Base-by-base conservation (phyloP, 2,888 invertebrate species). In the Nasonia oneida region DNA sequence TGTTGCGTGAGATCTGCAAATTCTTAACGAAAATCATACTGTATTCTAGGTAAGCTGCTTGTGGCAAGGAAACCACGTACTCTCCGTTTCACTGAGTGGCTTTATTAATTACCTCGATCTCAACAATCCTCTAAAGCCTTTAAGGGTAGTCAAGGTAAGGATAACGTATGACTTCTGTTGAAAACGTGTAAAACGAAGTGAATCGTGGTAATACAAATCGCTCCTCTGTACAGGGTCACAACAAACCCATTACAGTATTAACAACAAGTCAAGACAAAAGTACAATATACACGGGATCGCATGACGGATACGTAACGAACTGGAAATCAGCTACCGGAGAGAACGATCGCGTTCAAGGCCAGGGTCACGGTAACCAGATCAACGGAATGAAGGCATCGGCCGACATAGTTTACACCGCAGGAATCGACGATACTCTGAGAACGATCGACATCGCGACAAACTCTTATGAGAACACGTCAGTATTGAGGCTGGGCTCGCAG, bases 311-410 rank as follows among this genome's bases (percentile, higher is more conserved):
- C 87, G 96, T 99, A 47, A 98, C 98, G 0, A 95, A 94, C 81
- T 98, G 98, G 98, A 96, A 97, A 91, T 96, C 97, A 0, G 95
- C 95, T 3, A 96, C 95, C 47, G 98, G 99, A n/a, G 96, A 96
- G 89, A 98, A 97, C 91, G 97, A 97, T 88, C 96, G 97, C 87
- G 94, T 99, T 3, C 94, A 94, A 74, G 98, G 98, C 18, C 94
- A 94, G n/a, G 98, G 99, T 1, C 99, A 99, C 94, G 98, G 97
- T 1, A 99, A 98, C 94, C 99, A 99, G 95, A 97, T 99, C 85
- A 98, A 98, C 91, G 98, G 97, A 81, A 97, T 99, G 96, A 95
- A 95, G 78, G 95, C 96, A 0, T 94, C 95, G 87, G 95, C 95
- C 64, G 96, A 95, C 87, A 92, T 94, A 0, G 94, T 99, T 42